Evolutionary conservation across 2,888 invertebrate genomes (phyloP).

Genomic region (Magallana nippona): DNA sequence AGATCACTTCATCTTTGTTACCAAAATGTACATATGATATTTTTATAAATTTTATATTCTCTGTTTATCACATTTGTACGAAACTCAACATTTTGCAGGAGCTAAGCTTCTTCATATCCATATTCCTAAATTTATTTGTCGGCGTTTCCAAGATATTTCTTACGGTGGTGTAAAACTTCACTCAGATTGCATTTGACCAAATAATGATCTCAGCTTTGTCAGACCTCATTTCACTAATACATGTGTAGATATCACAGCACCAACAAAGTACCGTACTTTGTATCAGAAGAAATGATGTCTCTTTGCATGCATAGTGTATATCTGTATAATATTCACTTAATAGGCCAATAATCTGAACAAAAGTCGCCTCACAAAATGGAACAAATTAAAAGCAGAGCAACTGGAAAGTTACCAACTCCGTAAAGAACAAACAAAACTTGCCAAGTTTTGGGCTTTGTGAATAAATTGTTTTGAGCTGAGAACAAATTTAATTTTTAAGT

Average conservation of each 20-base stretch:
- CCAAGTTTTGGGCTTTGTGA: conserved; percentile 26
- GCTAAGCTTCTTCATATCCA: conserved; percentile 30
- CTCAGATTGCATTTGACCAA: conserved; percentile 16
- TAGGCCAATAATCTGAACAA: neutral
- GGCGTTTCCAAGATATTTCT: neutral
- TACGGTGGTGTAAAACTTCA: conserved; percentile 12
- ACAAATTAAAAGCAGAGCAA: neutral
- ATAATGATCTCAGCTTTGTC: conserved; percentile 17
- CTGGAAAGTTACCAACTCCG: neutral
- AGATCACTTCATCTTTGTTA: conserved; percentile 26
- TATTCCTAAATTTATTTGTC: neutral
- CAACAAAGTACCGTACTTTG: neutral
- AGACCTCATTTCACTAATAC: neutral
- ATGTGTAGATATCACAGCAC: neutral
- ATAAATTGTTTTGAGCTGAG: neutral
- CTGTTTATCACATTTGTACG: conserved; percentile 17
- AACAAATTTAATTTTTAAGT: neutral
- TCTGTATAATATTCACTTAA: neutral
- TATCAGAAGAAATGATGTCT: neutral
- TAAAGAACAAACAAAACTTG: conserved; percentile 31
- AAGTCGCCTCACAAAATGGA: neutral
- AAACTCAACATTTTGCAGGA: conserved; percentile 19
- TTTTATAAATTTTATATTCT: conserved; percentile 32
- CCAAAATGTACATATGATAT: conserved; percentile 28
- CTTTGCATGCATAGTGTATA: neutral